Conservation (phyloP, 1,140 invertebrate genomes). For the Amphibalanus amphitrite region DNA sequence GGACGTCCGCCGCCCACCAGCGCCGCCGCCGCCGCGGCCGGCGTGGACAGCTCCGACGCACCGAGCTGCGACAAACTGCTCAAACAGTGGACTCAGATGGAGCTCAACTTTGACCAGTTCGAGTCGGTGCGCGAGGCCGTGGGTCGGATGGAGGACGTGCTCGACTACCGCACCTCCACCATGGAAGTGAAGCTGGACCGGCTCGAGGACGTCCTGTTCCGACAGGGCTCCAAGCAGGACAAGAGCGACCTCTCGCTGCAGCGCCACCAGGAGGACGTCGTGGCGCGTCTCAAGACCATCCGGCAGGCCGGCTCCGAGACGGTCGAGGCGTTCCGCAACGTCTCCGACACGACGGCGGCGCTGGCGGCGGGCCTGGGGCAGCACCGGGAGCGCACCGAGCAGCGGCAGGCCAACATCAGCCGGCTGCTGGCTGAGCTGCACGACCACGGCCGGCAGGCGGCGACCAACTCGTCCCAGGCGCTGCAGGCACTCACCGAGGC, state of each 20-base stretch:
- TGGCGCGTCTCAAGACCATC: neutral
- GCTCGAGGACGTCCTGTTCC: neutral
- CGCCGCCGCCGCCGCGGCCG: too few relatives aligned
- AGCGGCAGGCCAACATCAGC: neutral
- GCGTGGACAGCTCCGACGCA: neutral
- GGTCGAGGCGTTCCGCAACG: neutral
- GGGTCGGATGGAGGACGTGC: conserved; percentile 5
- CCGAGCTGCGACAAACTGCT: neutral
- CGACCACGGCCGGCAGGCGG: neutral
- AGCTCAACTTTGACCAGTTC: neutral
- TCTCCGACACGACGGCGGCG: neutral
- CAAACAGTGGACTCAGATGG: conserved; percentile 7
- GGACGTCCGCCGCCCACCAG: too few relatives aligned
- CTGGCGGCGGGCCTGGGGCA: neutral
- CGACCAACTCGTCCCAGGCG: neutral
- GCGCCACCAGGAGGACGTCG: neutral
- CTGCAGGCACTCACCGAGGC: neutral
- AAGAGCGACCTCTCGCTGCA: neutral
- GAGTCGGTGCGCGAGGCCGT: conserved; percentile 11
- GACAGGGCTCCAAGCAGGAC: neutral
- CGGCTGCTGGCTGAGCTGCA: neutral
- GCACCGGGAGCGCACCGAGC: neutral
- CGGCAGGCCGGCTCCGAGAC: neutral
- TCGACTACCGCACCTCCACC: conserved; percentile 9
- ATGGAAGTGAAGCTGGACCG: neutral